Evolutionary conservation across 2,113 vertebrate genomes (phyloP), one percentile per base, ranked within the genome.

Genomic region (Serinus canaria): DNA sequence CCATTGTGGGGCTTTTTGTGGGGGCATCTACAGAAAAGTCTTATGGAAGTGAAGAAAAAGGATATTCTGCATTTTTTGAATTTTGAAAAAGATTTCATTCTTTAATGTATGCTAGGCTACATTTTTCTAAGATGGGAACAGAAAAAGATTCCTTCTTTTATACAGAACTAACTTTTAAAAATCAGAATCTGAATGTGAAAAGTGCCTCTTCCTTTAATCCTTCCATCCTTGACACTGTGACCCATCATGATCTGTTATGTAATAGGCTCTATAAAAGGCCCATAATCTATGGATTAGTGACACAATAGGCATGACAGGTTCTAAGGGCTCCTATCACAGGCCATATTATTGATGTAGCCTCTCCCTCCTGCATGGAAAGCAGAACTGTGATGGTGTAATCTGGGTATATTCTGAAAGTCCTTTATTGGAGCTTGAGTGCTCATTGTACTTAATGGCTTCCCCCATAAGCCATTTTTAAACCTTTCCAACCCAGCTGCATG

Each of bases 231-330:
- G 80, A 64, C 75, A 73, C 4, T 35, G 33, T 92, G 92, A 92
- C 55, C 87, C 47, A n/a, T 55, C 46, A 6, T 50, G 77, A 72
- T 83, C 80, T 87, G 49, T 96, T 96, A 91, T 22, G 25, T 87
- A 96, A 96, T 66, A 75, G 74, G 91, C 76, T 94, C 63, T 95
- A 89, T 87, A 93, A 95, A 94, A 91, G 94, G 74, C 80, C 55
- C 41, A 37, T 89, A 90, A 92, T 95, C 90, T 69, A 6, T 62
- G 77, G 91, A 94, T 96, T 96, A 94, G 72, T 87, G 83, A 56
- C 72, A 90, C 87, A 94, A 56, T 43, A 76, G 74, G 41, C 84
- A 75, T n/a, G 66, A n/a, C 75, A 47, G 28, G 47, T 94, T 68
- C 43, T 89, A 3, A 2, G 6, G 35, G 25, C 35, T 95, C 17